Evolutionary conservation across 2,113 vertebrate species (phyloP).

Genomic region (Oriolus oriolus): DNA sequence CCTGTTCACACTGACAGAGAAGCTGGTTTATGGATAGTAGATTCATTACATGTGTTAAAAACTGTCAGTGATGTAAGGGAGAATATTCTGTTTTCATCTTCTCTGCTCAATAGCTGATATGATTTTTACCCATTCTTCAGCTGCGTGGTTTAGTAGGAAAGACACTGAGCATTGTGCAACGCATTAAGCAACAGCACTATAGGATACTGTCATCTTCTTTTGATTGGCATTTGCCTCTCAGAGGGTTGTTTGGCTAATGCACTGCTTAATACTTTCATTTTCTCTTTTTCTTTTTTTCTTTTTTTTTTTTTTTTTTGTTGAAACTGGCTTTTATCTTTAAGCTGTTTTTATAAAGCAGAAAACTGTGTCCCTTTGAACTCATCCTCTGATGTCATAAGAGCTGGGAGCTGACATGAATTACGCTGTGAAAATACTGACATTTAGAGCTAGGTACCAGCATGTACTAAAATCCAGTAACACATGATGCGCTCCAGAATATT

Average conservation of each 20-base stretch:
- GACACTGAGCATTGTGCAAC: not conserved
- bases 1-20: not conserved
- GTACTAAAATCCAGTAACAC: conserved; percentile 1
- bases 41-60: not conserved
- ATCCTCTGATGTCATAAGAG: conserved; percentile 36
- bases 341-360: conserved; percentile 6
- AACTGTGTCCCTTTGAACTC: conserved; percentile 18
- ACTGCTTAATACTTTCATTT: not conserved
- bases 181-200: not conserved
- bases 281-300: not conserved
- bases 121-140: not conserved
- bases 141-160: not conserved
- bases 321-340: conserved; percentile 32
- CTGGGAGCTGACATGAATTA: conserved; percentile 57
- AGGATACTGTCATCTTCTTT: conserved; percentile 12
- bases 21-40: not conserved
- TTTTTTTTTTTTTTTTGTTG: not conserved
- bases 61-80: not conserved
- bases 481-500: not conserved
- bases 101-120: not conserved
- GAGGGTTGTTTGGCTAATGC: not conserved
- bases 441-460: conserved; percentile 18
- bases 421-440: conserved; percentile 23
- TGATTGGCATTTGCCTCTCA: not conserved
- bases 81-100: not conserved